Evolutionary conservation across 2,113 vertebrate species (phyloP), one percentile per base, ranked within the genome.

Genomic region (Urocolius indicus): DNA sequence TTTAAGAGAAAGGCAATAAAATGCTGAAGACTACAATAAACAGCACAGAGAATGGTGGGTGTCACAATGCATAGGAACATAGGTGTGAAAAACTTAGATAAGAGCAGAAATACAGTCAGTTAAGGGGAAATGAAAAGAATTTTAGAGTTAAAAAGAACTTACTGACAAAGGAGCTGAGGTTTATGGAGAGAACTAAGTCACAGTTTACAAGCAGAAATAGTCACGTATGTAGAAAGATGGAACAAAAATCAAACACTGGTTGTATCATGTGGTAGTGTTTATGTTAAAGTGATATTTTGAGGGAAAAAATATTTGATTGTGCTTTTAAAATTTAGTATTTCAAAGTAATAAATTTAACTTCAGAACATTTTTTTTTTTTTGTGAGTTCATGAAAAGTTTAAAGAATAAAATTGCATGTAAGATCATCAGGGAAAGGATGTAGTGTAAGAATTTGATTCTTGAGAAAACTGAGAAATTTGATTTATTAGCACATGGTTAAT

Each of bases 1-100:
- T 41, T 89, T 83, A 69, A 80, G 80, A 71, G 62, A 85, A 90
- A 76, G 49, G 58, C 89, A 92, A 7, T 84, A 87, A 91, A 89
- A 62, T 80, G 59, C 63, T 84, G 68, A 86, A 66, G 59, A 21
- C n/a, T 32, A 23, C 46, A 89, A 22, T 92, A 85, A 93, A 74
- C 4, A 49, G 68, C 46, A 32, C 48, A 58, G 36, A 51, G 69
- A 88, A 46, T 7, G 77, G 80, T 43, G 66, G 8, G 11, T 75
- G 18, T 74, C 22, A 18, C 22, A 58, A 15, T 49, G 19, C 2
- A 3, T 24, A 24, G 43, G 49, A 85, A 66, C 22, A 26, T 21
- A 74, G 34, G 24, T n/a, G 24, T 80, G 63, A 36, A 90, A 59
- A 57, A 61, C 29, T 43, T 34, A 85, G 41, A 4, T 93, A 79